Evolutionary conservation across 2,888 invertebrate genomes (phyloP), one percentile per base, ranked within the genome.

Genomic region (Spodoptera exigua): DNA sequence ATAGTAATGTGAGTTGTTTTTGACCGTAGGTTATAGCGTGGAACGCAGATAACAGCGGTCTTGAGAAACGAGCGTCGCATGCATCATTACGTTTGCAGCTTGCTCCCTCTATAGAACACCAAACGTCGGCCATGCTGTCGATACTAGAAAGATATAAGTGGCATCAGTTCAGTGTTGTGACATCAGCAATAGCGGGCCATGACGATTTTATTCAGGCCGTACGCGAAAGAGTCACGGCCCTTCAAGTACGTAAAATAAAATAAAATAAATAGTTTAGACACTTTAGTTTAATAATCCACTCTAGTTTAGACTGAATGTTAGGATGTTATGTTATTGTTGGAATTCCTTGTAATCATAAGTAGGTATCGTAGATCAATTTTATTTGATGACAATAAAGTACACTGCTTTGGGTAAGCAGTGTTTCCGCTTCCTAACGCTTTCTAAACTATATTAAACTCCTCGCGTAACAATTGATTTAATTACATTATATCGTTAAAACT

Each of bases 1-100:
- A 27, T 3, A 43, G 39, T 49, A n/a, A 60, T 7, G 27, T 53
- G 12, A 53, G 46, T 47, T 37, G 21, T 53, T 40, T 40, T 49
- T 40, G 55, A 61, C 32, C 61, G 47, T 79, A 93, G 80, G 98
- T 99, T 52, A 98, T 99, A 79, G 98, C 98, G 9, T 99, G 99
- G 99, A 99, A 99, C 91, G 98, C 99, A 9, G 99, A 99, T 90
- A 99, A 99, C 91, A 98, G 99, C 39, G 99, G 98, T 37, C 95
- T 98, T 61, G 96, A 96, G 82, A 94, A 96, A 70, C 91, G 96
- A 71, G 97, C 98, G 39, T 97, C 98, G 21, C 97, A 98, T 89
- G 97, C 98, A 49, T 98, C 98, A 61, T 95, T 99, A 80, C 97
- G 98, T 83, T 95, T 98, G 72, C 99, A 99, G 92, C 95, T 99